These are phyloP conservation scores for Eurosta solidaginis DNA, from an alignment of 1,140 invertebrate species.

Conservation along the genomic window DNA sequence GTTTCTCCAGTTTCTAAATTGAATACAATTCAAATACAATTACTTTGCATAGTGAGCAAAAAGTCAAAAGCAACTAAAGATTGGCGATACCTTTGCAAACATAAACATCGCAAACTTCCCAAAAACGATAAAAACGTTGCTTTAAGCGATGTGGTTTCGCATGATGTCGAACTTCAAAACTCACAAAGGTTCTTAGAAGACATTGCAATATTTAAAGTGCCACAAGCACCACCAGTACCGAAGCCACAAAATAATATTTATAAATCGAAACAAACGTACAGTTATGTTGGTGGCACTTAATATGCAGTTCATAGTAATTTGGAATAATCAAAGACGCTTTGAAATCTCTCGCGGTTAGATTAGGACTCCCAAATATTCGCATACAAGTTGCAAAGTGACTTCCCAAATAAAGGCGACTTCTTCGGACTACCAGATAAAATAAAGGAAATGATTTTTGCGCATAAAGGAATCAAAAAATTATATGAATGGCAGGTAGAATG, in stretches of 20 bases:
- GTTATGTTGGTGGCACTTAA: conserved; percentile 47
- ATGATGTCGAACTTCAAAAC: conserved; percentile 36
- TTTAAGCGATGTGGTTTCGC: conserved; percentile 31
- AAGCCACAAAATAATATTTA: not conserved
- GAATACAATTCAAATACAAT: conserved; percentile 48
- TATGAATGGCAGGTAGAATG: conserved; percentile 93
- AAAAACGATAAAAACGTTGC: conserved; percentile 40
- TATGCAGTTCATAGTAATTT: conserved; percentile 45
- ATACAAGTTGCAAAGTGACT: conserved; percentile 40
- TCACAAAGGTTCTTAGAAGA: conserved; percentile 48
- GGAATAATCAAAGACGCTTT: conserved; percentile 30
- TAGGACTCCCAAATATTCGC: conserved; percentile 51
- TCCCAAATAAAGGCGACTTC: conserved; percentile 63
- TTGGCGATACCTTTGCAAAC: conserved; percentile 40
- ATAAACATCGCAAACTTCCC: conserved; percentile 45
- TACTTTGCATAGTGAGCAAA: conserved; percentile 10
- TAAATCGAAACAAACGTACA: conserved; percentile 8
- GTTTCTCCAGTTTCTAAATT: conserved; percentile 46
- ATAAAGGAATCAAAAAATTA: conserved; percentile 71
- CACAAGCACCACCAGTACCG: conserved; percentile 41
- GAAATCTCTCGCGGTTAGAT: conserved; percentile 39
- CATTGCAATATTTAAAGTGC: conserved; percentile 43
- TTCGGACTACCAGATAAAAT: conserved; percentile 74
- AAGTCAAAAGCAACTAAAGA: conserved; percentile 23
- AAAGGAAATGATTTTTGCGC: conserved; percentile 66